Evolutionary conservation across 1,140 invertebrate species (phyloP).

Genomic region (Lordiphosa clarofinis): DNA sequence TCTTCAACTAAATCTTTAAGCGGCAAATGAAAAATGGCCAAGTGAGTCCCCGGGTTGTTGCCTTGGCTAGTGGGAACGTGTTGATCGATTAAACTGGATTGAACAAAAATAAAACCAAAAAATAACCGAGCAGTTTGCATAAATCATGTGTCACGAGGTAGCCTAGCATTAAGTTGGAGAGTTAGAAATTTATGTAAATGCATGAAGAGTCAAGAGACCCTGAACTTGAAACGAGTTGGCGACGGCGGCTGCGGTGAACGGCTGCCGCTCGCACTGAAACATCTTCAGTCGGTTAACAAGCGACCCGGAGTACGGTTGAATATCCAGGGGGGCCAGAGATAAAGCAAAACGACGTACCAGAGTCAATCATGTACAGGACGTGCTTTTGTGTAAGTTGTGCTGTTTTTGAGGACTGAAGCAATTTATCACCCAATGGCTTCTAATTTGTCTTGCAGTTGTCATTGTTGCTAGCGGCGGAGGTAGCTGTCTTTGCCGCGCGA

Average conservation of each 20-base stretch:
- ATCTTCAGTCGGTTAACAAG: conserved; percentile 52
- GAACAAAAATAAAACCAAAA: conserved; percentile 32
- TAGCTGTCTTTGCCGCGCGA: conserved; percentile 21
- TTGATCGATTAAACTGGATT: conserved; percentile 61
- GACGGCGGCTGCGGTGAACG: conserved; percentile 27
- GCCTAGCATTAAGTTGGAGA: conserved; percentile 29
- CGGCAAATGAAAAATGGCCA: conserved; percentile 38
- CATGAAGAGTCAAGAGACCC: conserved; percentile 38
- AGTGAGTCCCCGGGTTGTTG: conserved; percentile 20
- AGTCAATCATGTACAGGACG: conserved; percentile 47
- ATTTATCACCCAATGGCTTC: conserved; percentile 18
- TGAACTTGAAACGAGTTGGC: conserved; percentile 63
- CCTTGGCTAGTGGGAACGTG: conserved; percentile 30
- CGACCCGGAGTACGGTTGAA: conserved; percentile 34
- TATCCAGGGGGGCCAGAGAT: conserved; percentile 8
- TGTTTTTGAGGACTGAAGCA: not conserved
- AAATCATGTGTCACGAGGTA: conserved; percentile 52
- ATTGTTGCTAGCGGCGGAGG: conserved; percentile 37
- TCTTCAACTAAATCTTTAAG: conserved; percentile 24
- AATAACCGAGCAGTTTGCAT: conserved; percentile 46
- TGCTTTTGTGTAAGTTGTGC: conserved; percentile 36
- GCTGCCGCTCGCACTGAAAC: conserved; percentile 1
- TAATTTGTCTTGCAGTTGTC: conserved; percentile 54
- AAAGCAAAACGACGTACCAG: conserved; percentile 2
- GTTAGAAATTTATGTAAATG: conserved; percentile 73